A percentile compares a stretch with the other conserved stretches of the same genome.
These are phyloP conservation scores for Hydropsyche tenuis DNA, from an alignment of 1,140 invertebrate species.

Conservation along the genomic window DNA sequence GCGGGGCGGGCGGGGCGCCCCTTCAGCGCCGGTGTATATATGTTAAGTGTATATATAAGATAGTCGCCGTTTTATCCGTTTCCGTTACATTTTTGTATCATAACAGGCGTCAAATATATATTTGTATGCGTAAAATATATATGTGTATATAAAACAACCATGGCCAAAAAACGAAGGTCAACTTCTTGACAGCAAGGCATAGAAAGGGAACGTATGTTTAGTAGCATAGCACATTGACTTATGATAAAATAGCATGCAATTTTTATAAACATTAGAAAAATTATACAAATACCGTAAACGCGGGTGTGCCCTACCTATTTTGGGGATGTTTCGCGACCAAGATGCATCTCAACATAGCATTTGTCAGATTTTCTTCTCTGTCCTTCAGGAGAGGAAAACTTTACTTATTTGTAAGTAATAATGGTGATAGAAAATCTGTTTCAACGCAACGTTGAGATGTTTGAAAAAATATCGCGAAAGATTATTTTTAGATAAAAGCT, in stretches of 20 bases:
- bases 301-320: too few species aligned
- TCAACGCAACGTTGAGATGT: too few species aligned
- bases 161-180: conserved; percentile 89
- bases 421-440: too few species aligned
- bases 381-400: too few species aligned
- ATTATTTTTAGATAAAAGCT: too few species aligned
- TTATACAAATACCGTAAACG: conserved; percentile 30
- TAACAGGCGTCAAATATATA: conserved; percentile 51
- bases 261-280: conserved; percentile 51
- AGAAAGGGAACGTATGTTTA: conserved; percentile 59
- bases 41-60: too few species aligned
- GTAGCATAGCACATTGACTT: conserved; percentile 60
- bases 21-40: background rate
- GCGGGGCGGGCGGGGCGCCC: conserved; percentile 20
- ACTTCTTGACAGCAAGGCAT: conserved; percentile 83
- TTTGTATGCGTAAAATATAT: conserved; percentile 53
- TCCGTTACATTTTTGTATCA: background rate
- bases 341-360: too few species aligned
- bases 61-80: conserved; percentile 11
- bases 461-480: too few species aligned
- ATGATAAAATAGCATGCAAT: conserved; percentile 55
- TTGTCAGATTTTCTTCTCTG: too few species aligned
- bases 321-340: too few species aligned
- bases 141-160: conserved; percentile 68
- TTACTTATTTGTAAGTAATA: too few species aligned